phyloP scores from a whole-genome alignment of 2,888 invertebrate genomes.

The Willowsia nigromaculata region DNA sequence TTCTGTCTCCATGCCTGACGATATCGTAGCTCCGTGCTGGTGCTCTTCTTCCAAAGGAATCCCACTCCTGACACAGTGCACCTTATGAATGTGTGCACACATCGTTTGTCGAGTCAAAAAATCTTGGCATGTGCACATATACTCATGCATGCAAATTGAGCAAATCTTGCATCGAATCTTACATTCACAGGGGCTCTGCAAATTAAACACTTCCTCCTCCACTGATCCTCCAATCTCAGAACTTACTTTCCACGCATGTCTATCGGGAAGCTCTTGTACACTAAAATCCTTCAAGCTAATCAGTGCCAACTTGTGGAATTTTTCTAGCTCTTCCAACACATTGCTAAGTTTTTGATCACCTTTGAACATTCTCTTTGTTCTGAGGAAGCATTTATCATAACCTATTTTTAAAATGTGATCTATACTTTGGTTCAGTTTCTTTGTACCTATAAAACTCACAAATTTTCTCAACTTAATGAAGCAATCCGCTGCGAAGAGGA shows the following conservation, averaged over 20 bases:
- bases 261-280: neutral
- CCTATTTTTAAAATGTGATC: constrained; percentile 78
- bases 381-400: constrained; percentile 77
- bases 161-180: constrained; percentile 72
- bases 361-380: constrained; percentile 76
- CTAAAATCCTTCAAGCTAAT: neutral
- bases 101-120: constrained; percentile 58
- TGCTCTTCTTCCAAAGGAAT: neutral
- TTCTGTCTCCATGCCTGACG: neutral
- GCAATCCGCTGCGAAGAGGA: constrained; percentile 70
- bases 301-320: constrained; percentile 43
- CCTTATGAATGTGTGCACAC: constrained; percentile 75
- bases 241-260: neutral
- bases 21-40: too few species aligned
- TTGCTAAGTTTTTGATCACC: constrained; percentile 75
- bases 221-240: neutral
- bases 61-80: constrained; percentile 33
- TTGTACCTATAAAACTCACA: constrained; percentile 77
- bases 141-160: constrained; percentile 74
- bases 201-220: constrained; percentile 59
- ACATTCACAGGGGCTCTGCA: constrained; percentile 73
- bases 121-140: constrained; percentile 72
- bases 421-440: constrained; percentile 67
- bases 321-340: constrained; percentile 67
- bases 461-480: constrained; percentile 76